Base-by-base conservation (phyloP, 1,140 invertebrate species). In the Drosophila sproati region DNA sequence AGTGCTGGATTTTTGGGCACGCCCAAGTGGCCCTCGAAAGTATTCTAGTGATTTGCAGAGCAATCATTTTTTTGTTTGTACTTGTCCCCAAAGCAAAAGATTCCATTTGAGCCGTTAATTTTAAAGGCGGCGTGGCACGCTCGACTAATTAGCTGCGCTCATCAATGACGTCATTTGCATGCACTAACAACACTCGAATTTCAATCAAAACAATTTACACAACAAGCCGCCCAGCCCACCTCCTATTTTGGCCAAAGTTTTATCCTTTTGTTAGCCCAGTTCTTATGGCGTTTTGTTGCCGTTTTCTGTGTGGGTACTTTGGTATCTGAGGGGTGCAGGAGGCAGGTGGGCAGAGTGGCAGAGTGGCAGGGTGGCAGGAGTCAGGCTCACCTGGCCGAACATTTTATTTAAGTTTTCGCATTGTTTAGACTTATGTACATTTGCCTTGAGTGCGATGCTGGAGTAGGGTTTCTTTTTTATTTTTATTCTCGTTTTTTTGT, bases 401-500 rank as follows among this genome's bases (percentile, higher is more conserved):
- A 68, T 72, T 77, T 85, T 80, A 80, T 85, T 83, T 73, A 85
- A 80, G 77, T 83, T 85, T 63, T 73, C 51, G 77, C 72, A 74
- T 78, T 83, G 80, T 75, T 85, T 82, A 78, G 86, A 37, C 47
- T 80, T 80, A 37, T 4, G 20, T 39, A 82, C 73, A 87, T 82
- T 88, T 87, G 69, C 68, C 67, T 82, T 78, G 77, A 80, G 82
- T 80, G 78, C 62, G 50, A 64, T 48, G 37, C 4, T 5, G 29
- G 29, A 29, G 6, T 10, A n/a, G n/a, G 41, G 41, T n/a, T 41
- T 41, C 8, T 12, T 3, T 12, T 32, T 20, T 20, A 20, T 20
- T n/a, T 43, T n/a, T 3, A 41, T 41, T 41, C 10, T 41, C 10
- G 10, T 41, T 8, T 10, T 50, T 28, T 10, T 7, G 8, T 20